Percentiles rank a stretch among this genome's conserved stretches.
Evolutionary conservation across 2,888 invertebrate species (phyloP).

Genomic region (Alitta virens): DNA sequence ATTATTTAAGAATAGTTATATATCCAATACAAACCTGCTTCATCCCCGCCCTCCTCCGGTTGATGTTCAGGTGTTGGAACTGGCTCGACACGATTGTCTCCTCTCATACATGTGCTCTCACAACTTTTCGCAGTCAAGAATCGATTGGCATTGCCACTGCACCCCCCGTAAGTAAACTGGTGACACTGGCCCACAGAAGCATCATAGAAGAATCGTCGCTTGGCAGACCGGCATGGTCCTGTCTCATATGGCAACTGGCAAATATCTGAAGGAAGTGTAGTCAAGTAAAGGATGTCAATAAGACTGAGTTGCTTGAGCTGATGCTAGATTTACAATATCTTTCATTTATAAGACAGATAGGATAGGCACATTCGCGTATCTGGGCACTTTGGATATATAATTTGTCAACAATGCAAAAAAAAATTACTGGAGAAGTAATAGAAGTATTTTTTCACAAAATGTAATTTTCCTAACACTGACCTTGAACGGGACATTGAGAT

Average conservation of each 20-base stretch:
- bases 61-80: constrained; percentile 50
- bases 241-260: constrained; percentile 17
- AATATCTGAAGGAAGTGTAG: not conserved
- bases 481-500: constrained; percentile 19
- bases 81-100: no score
- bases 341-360: no score
- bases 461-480: constrained; percentile 10
- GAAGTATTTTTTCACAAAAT: not conserved
- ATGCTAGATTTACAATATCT: no score
- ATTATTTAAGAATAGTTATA: no score
- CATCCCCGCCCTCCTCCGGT: constrained; percentile 68
- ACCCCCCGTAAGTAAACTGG: constrained; percentile 19
- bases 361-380: no score
- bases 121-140: constrained; percentile 65
- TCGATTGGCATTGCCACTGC: constrained; percentile 22
- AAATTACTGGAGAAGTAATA: not conserved
- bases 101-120: constrained; percentile 62
- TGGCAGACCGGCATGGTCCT: constrained; percentile 36
- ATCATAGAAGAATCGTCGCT: constrained; percentile 61
- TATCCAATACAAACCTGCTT: constrained; percentile 41
- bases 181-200: constrained; percentile 52
- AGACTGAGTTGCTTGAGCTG: no score
- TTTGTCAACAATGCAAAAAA: not conserved
- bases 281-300: not conserved
- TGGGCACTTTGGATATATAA: no score